These are phyloP conservation scores for Bimastos eiseni DNA, from an alignment of 2,888 invertebrate species.

Conservation along the genomic window DNA sequence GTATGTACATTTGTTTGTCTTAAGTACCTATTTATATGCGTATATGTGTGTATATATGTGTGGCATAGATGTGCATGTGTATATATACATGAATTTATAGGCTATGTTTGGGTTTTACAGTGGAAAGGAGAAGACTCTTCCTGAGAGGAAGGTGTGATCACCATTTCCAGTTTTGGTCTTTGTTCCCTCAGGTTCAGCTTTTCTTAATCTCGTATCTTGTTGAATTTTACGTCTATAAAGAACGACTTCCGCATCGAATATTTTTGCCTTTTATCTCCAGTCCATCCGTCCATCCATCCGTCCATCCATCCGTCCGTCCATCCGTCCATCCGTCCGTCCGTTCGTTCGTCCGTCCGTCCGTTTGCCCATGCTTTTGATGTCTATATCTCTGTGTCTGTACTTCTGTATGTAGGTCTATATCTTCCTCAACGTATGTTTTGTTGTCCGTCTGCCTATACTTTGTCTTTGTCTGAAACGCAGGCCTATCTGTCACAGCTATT, in stretches of 20 bases:
- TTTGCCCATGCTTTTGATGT: neutral
- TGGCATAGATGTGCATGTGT: neutral
- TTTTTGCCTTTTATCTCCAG: neutral
- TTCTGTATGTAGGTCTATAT: neutral
- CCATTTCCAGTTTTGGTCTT: neutral
- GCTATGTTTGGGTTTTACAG: constrained; percentile 8
- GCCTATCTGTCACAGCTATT: too few species aligned
- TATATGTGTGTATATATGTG: constrained; percentile 25
- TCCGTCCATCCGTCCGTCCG: neutral
- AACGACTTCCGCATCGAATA: neutral
- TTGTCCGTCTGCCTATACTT: too few species aligned
- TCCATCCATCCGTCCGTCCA: neutral
- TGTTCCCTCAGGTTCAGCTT: neutral
- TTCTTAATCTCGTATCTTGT: neutral
- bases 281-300: neutral
- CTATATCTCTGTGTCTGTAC: neutral
- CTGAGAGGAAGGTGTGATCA: neutral
- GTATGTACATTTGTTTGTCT: neutral
- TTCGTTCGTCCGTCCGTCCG: too few species aligned
- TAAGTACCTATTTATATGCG: neutral
- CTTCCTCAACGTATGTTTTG: too few species aligned
- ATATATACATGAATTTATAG: neutral
- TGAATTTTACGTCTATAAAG: constrained; percentile 5
- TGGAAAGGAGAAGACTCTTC: neutral
- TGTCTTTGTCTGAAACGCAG: neutral